Conservation (phyloP, 1,140 invertebrate species). For the Asbolus verrucosus region DNA sequence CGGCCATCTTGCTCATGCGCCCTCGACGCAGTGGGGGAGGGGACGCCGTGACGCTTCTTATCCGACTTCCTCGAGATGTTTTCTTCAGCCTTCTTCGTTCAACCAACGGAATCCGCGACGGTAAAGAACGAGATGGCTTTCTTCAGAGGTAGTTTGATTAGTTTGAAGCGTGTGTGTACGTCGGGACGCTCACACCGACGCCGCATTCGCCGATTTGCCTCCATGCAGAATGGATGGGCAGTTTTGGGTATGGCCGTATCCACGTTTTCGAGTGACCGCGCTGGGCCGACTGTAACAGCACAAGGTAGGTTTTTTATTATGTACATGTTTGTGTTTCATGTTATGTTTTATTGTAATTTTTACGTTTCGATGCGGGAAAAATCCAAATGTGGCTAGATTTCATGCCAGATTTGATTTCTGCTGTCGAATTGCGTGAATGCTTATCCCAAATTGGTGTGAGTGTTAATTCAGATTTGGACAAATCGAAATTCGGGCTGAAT, state of each 20-base stretch:
- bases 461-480: too few relatives aligned
- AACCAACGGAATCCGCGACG: constrained; percentile 20
- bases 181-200: constrained; percentile 42
- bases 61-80: constrained; percentile 43
- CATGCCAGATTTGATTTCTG: too few relatives aligned
- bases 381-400: too few relatives aligned
- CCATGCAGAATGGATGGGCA: constrained; percentile 4
- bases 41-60: constrained; percentile 10
- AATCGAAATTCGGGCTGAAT: too few relatives aligned
- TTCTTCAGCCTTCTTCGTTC: constrained; percentile 34
- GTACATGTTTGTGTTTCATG: too few relatives aligned
- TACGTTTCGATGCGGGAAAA: too few relatives aligned
- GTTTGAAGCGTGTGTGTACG: constrained; percentile 46
- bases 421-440: too few relatives aligned
- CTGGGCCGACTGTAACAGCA: too few relatives aligned
- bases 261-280: constrained; percentile 4
- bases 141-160: constrained; percentile 45
- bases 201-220: constrained; percentile 48
- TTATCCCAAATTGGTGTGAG: too few relatives aligned
- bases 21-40: background rate
- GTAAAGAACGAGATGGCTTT: constrained; percentile 39
- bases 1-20: constrained; percentile 56
- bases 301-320: too few relatives aligned
- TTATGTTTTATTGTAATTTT: too few relatives aligned
- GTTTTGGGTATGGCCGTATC: too few relatives aligned